Evolutionary conservation across 2,797 vertebrate genomes (phyloP).

Genomic region (Rhabdomys pumilio): DNA sequence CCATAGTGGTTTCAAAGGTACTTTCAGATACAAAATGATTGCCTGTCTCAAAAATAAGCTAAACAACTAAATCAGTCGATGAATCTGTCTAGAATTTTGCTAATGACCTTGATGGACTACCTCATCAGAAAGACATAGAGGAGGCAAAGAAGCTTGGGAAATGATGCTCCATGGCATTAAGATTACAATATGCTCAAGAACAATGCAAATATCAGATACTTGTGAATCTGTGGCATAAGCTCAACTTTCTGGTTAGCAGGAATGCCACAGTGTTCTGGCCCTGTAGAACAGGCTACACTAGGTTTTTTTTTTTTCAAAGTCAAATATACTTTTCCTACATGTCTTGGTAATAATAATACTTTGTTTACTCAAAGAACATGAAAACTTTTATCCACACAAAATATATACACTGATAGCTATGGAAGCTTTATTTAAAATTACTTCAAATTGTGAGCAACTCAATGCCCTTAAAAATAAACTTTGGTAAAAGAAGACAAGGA

Average conservation of each 20-base stretch:
- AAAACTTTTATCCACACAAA: neutral
- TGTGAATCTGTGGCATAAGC: too few relatives aligned
- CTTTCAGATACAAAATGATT: neutral
- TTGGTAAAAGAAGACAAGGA: neutral
- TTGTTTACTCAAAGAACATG: neutral
- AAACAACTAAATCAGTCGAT: neutral
- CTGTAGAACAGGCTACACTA: neutral
- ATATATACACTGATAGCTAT: neutral
- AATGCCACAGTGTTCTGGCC: neutral
- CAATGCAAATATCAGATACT: neutral
- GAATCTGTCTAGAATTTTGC: neutral
- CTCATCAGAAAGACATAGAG: neutral
- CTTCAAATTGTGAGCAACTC: neutral
- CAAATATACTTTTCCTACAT: neutral
- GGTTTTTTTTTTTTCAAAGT: neutral
- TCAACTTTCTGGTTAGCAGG: neutral
- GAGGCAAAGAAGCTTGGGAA: neutral
- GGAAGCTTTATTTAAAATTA: neutral
- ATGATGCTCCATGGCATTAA: neutral
- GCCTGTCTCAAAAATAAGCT: neutral
- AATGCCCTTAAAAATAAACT: neutral
- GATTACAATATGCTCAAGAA: neutral
- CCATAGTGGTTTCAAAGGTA: neutral
- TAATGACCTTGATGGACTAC: neutral
- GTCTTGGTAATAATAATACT: neutral